Evolutionary conservation across 2,888 invertebrate genomes (phyloP), one percentile per base, ranked within the genome.

Genomic region (Orthonychiurus folsomi): DNA sequence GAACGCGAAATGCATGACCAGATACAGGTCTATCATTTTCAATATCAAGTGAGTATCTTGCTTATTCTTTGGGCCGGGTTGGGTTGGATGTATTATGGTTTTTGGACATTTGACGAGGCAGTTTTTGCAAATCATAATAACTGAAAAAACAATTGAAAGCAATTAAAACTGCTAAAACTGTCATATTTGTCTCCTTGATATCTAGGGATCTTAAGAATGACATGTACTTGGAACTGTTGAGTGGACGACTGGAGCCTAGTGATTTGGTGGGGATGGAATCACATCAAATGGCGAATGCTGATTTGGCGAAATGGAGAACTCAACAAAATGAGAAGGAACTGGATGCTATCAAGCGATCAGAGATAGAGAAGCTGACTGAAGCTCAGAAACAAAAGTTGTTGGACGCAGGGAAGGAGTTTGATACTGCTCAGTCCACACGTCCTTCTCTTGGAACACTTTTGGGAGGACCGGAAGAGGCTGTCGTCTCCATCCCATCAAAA

Each of bases 1-100:
- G 1, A 89, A 88, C 2, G 82, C 85, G 66, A 93, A 93, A 76
- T 95, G 94, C 77, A 90, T 90, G 76, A 86, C 89, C 3, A 93
- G 93, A 78, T 95, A 93, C 70, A 71, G 73, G 56, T 66, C 66
- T 37, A 66, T 69, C 47, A 63, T 59, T 56, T 69, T 69, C 50
- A 69, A 69, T 50, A 48, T 69, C 25, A 69, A 63, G 62, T 48
- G 56, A 54, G 53, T 1, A 37, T 37, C 5, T 37, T 37, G 15
- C 5, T 15, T 37, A 37, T 9, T 37, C 15, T 37, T 9, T 37
- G 37, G 37, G 37, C 5, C 15, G 37, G 37, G 15, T 37, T 37
- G 37, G n/a, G n/a, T n/a, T n/a, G n/a, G n/a, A n/a, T n/a, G n/a
- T n/a, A n/a, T n/a, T n/a, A n/a, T n/a, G n/a, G n/a, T n/a, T n/a